Evolutionary conservation across 2,797 vertebrate genomes (phyloP).

Genomic region (Phrynocephalus forsythii): DNA sequence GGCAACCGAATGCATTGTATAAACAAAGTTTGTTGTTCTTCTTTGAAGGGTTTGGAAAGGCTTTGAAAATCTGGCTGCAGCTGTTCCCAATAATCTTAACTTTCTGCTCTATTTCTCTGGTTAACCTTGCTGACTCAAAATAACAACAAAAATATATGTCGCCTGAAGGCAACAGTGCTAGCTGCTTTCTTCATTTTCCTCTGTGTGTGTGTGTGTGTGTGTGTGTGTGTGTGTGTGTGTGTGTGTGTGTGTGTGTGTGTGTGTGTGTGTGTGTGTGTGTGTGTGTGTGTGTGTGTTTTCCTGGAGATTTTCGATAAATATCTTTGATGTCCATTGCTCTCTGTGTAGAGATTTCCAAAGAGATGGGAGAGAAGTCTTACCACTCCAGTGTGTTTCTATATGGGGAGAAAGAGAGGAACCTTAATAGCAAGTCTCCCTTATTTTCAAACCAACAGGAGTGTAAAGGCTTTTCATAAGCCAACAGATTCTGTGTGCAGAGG

Average conservation of each 20-base stretch:
- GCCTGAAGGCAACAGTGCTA: constrained; percentile 63
- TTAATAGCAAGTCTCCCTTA: background rate
- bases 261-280: background rate
- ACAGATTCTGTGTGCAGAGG: constrained; percentile 31
- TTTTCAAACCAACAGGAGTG: constrained; percentile 29
- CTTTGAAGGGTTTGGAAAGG: constrained; percentile 59
- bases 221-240: background rate
- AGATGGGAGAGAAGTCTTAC: constrained; percentile 46
- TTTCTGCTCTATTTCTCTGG: constrained; percentile 73
- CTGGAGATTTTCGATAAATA: constrained; percentile 50
- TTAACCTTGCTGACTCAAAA: constrained; percentile 73
- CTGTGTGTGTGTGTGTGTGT: constrained; percentile 17
- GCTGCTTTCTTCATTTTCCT: constrained; percentile 61
- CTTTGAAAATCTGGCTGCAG: constrained; percentile 64
- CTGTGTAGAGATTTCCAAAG: constrained; percentile 47
- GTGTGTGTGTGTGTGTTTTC: constrained; percentile 23
- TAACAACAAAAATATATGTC: constrained; percentile 65
- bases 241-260: background rate
- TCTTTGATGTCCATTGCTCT: constrained; percentile 62
- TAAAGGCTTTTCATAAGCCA: constrained; percentile 27
- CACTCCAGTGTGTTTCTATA: constrained; percentile 29
- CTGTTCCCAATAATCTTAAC: constrained; percentile 55
- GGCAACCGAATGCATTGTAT: constrained; percentile 14
- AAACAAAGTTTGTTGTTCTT: constrained; percentile 63
- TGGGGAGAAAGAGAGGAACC: constrained; percentile 12